phyloP scores from a whole-genome alignment of 2,797 vertebrate species.

The Eremophila alpestris region DNA sequence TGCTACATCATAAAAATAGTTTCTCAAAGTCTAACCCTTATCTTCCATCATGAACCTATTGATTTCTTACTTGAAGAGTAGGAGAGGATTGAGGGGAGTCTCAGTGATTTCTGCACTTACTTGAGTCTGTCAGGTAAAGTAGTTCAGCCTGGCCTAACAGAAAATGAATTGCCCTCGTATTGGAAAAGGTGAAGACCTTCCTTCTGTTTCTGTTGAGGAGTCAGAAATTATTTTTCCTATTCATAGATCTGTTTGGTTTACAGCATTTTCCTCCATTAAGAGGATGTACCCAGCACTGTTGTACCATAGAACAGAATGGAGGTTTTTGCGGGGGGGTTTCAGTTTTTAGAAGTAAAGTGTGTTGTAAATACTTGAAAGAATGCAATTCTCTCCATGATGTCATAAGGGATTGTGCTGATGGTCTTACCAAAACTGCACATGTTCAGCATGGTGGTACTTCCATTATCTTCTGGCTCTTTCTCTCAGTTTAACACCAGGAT shows the following conservation, averaged over 20 bases:
- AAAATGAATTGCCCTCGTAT: fast-evolving
- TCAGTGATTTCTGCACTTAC: neutral
- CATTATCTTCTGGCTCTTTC: neutral
- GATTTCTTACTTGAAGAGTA: neutral
- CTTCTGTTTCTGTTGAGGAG: neutral
- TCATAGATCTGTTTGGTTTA: neutral
- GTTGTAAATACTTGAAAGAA: neutral
- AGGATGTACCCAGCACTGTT: neutral
- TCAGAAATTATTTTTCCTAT: neutral
- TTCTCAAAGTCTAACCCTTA: neutral
- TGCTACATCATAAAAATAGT: neutral
- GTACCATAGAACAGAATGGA: neutral
- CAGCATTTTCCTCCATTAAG: neutral
- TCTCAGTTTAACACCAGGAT: neutral
- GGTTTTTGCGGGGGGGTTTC: fast-evolving
- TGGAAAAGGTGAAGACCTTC: neutral
- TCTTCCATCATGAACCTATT: neutral
- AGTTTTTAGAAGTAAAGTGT: neutral
- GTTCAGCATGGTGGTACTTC: neutral
- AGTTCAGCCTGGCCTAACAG: neutral
- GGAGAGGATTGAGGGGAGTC: neutral
- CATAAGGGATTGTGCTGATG: neutral
- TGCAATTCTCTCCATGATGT: neutral
- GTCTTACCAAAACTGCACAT: neutral
- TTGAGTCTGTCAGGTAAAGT: neutral